Evolutionary conservation across 2,888 invertebrate species (phyloP).

Genomic region (Rutpela maculata): DNA sequence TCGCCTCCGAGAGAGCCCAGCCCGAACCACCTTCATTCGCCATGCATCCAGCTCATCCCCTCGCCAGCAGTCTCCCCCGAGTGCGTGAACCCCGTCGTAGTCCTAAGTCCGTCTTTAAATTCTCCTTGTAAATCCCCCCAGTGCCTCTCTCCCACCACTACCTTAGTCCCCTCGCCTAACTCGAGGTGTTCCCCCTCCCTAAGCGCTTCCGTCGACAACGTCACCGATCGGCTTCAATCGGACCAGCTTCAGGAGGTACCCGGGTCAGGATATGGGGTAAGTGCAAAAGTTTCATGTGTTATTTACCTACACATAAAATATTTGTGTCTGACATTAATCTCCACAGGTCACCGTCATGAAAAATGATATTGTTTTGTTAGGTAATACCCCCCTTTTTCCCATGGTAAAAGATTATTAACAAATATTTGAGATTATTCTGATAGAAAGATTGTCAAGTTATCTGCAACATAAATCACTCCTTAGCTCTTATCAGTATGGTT

Average conservation of each 20-base stretch:
- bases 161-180: constrained; percentile 67
- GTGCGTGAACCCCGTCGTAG: constrained; percentile 63
- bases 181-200: constrained; percentile 56
- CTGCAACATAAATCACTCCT: too few relatives aligned
- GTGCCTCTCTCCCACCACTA: constrained; percentile 67
- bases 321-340: too few relatives aligned
- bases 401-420: too few relatives aligned
- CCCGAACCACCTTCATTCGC: constrained; percentile 63
- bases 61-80: constrained; percentile 61
- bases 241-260: constrained; percentile 45
- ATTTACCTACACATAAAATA: too few relatives aligned
- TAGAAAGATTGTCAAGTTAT: too few relatives aligned
- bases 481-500: too few relatives aligned
- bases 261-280: constrained; percentile 46
- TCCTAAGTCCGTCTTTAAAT: constrained; percentile 67
- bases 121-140: constrained; percentile 60
- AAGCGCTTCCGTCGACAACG: constrained; percentile 50
- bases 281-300: constrained; percentile 1
- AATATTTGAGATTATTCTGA: too few relatives aligned
- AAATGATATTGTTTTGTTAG: too few relatives aligned
- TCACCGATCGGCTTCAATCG: constrained; percentile 43
- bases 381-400: too few relatives aligned
- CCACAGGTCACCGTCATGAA: too few relatives aligned
- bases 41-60: constrained; percentile 70
- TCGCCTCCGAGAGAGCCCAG: constrained; percentile 76